Conservation (phyloP, 2,888 invertebrate genomes). For the Hololepta plana region DNA sequence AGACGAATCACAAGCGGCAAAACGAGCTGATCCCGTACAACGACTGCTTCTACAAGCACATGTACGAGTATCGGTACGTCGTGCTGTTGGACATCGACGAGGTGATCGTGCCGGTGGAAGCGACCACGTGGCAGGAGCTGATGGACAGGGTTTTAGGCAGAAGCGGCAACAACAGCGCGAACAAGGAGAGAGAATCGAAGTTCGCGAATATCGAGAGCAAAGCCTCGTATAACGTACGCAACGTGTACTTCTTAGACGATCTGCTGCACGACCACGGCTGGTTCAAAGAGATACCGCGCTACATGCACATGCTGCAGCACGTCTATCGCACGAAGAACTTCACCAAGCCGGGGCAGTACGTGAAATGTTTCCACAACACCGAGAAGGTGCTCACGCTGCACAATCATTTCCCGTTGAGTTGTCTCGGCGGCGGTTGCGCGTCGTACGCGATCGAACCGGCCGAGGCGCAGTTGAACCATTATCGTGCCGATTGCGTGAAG, state of each 20-base stretch:
- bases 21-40: conserved; percentile 94
- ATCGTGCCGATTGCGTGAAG: conserved; percentile 81
- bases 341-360: conserved; percentile 83
- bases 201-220: no score
- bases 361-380: conserved; percentile 88
- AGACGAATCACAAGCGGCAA: conserved; percentile 83
- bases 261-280: conserved; percentile 58
- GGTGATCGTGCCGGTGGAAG: conserved; percentile 76
- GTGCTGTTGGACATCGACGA: conserved; percentile 89
- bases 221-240: conserved; percentile 73
- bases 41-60: conserved; percentile 85
- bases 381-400: conserved; percentile 75
- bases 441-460: conserved; percentile 67
- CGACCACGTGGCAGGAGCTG: conserved; percentile 54
- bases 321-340: conserved; percentile 80
- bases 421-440: conserved; percentile 72
- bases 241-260: conserved; percentile 83
- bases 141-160: conserved; percentile 51
- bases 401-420: conserved; percentile 84
- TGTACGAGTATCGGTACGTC: conserved; percentile 77
- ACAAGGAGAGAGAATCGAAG: conserved; percentile 22
- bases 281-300: conserved; percentile 58
- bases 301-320: conserved; percentile 89
- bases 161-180: conserved; percentile 46
- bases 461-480: conserved; percentile 83